Conservation (phyloP, 2,113 vertebrate genomes). For the Meles meles region DNA sequence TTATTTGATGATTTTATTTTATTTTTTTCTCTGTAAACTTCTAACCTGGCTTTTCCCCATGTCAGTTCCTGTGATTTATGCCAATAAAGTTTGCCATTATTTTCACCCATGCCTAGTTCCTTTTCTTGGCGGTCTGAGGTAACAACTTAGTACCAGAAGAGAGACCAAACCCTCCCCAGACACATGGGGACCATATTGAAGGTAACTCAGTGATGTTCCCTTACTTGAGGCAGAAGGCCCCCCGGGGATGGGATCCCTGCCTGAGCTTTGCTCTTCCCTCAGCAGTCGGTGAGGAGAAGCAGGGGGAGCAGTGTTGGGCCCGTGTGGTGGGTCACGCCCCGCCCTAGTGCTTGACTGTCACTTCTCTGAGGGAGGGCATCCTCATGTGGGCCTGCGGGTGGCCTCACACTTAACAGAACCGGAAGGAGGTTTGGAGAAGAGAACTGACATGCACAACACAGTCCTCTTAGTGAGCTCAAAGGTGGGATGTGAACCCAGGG, state of each 20-base stretch:
- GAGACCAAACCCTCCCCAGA: background rate
- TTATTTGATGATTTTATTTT: slow-evolving; percentile 64
- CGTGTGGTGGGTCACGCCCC: background rate
- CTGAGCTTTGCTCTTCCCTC: background rate
- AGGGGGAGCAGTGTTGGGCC: background rate
- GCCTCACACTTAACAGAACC: background rate
- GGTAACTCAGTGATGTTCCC: background rate
- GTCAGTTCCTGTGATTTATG: slow-evolving; percentile 83
- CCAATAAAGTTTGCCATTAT: slow-evolving; percentile 88
- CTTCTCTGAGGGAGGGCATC: background rate
- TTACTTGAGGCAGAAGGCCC: background rate
- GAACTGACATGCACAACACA: background rate
- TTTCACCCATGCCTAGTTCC: slow-evolving; percentile 47
- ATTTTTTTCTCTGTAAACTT: slow-evolving; percentile 70
- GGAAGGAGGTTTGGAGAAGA: background rate
- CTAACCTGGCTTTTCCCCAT: slow-evolving; percentile 69
- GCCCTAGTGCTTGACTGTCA: background rate
- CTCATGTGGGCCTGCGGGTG: background rate
- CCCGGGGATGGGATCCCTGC: background rate
- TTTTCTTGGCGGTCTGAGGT: background rate
- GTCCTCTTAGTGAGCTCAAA: background rate
- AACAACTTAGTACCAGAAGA: background rate
- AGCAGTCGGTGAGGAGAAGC: background rate
- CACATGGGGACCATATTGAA: background rate
- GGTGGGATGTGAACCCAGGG: background rate